Base-by-base conservation (phyloP, 1,140 invertebrate species). In the Megathymus violae region DNA sequence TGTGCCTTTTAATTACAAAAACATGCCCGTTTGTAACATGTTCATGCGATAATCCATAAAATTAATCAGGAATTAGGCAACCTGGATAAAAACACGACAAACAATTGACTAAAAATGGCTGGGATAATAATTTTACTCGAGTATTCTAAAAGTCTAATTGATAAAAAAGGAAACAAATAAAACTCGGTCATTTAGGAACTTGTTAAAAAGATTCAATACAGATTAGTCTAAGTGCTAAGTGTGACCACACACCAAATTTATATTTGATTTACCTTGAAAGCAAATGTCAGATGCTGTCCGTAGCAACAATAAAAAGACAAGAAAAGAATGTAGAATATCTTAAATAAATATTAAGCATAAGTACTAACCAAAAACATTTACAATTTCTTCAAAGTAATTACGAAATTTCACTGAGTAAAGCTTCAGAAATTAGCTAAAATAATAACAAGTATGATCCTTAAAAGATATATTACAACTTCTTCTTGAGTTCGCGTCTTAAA, bases 211-310 rank as follows among this genome's bases (percentile, higher is more conserved):
- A 22, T 22, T 22, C 1, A 31, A 31, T 31, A 31, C 27, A 9
- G 9, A 31, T 31, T 31, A 9, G 27, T 6, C 17, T 47, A 22
- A 27, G 11, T 17, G 19, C 52, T 56, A 44, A 43, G 43, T 59
- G 27, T 59, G 43, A 59, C 41, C 43, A 11, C 41, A 58, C 40
- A 54, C 38, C 38, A 54, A 54, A 54, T 38, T 54, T 54, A 62
- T 34, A 62, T 58, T 58, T 58, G 41, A 58, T n/a, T 75, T 92
- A 92, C 89, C 91, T 92, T 89, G 79, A 92, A 91, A 73, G 80
- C 80, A 89, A 87, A 90, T 81, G 85, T 90, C 86, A 84, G 85
- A 80, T 86, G 86, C 89, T 91, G 85, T 73, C 83, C 86, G 87
- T 89, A 81, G 88, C 89, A 76, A 82, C 77, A 77, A 78, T 80